phyloP scores from a whole-genome alignment of 2,888 invertebrate genomes.

The Agriopis marginaria region DNA sequence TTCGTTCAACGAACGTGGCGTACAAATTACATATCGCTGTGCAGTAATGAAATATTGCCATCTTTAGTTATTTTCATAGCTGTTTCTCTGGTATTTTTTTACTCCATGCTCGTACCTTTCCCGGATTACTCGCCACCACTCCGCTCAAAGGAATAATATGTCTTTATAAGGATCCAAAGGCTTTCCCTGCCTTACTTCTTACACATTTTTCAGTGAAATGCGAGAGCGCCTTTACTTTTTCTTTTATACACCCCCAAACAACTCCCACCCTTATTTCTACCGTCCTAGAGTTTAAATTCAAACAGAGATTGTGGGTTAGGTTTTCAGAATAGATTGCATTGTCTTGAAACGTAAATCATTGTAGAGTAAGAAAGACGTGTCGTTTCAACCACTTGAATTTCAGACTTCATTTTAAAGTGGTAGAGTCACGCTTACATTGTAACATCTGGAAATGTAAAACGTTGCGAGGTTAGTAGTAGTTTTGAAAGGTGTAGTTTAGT shows the following conservation, averaged over 20 bases:
- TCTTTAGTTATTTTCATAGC: not conserved
- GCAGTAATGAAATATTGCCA: too few species aligned
- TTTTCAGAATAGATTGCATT: slow-evolving; percentile 81
- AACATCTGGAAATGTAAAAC: slow-evolving; percentile 6
- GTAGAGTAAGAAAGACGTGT: slow-evolving; percentile 71
- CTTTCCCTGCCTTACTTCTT: slow-evolving; percentile 81
- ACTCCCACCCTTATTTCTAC: slow-evolving; percentile 52
- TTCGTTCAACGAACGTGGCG: too few species aligned
- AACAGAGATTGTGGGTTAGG: slow-evolving; percentile 11
- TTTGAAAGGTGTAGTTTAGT: not conserved
- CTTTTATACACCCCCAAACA: slow-evolving; percentile 28
- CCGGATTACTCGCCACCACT: slow-evolving; percentile 78
- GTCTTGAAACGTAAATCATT: slow-evolving; percentile 80
- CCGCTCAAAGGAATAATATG: slow-evolving; percentile 85
- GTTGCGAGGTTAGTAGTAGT: not conserved
- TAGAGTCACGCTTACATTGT: slow-evolving; percentile 51
- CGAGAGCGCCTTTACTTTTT: slow-evolving; percentile 74
- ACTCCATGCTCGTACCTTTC: slow-evolving; percentile 61
- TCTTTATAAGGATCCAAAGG: slow-evolving; percentile 83
- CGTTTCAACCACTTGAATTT: slow-evolving; percentile 51
- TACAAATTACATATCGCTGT: too few species aligned
- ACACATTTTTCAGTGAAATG: slow-evolving; percentile 84
- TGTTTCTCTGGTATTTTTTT: not conserved
- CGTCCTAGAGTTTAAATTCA: slow-evolving; percentile 45
- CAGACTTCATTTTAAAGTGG: slow-evolving; percentile 47